Base-by-base conservation (phyloP, 2,113 vertebrate species). In the Chaenogobius annularis region DNA sequence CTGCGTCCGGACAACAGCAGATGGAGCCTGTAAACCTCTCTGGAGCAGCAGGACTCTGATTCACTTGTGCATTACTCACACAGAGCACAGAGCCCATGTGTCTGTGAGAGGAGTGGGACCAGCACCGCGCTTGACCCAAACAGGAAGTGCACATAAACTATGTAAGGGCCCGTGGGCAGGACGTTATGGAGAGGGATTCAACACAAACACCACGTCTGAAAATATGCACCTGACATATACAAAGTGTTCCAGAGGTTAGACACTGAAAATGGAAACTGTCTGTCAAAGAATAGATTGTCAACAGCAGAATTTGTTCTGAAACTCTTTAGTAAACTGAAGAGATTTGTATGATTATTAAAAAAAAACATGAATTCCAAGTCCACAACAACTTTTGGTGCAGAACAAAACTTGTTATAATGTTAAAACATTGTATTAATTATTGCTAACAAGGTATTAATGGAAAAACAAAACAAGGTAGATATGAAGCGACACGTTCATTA, bases 1-100 rank as follows among this genome's bases (percentile, higher is more conserved):
- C 50, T 47, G 47, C 70, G 81, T 69, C 56, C 64, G 75, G 83
- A 88, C 83, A 90, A 87, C 87, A 91, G 81, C 89, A 90, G 90
- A 90, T 89, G 88, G 89, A 68, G 80, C 80, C 71, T 86, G 79
- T 66, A 74, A 80, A 85, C 79, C 76, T 83, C 83, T 83, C 83
- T 55, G 67, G 69, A 87, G 81, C 85, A 88, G 84, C 78, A 73
- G 82, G 81, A 65, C 83, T 84, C 75, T 82, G 65, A 86, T 89
- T 91, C 88, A 89, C 75, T 71, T 54, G 80, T 20, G 46, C 66
- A 68, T 89, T 86, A 85, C 80, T 86, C 86, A 89, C 71, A 62
- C 15, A 62, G 59, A 63, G 31, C 35, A 63, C 31, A 37, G 17
- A 11, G 35, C 55, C 55, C 55, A 40, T 40, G 31, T 19, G 61